phyloP scores from a whole-genome alignment of 2,797 vertebrate genomes.

The Semaprochilodus insignis region DNA sequence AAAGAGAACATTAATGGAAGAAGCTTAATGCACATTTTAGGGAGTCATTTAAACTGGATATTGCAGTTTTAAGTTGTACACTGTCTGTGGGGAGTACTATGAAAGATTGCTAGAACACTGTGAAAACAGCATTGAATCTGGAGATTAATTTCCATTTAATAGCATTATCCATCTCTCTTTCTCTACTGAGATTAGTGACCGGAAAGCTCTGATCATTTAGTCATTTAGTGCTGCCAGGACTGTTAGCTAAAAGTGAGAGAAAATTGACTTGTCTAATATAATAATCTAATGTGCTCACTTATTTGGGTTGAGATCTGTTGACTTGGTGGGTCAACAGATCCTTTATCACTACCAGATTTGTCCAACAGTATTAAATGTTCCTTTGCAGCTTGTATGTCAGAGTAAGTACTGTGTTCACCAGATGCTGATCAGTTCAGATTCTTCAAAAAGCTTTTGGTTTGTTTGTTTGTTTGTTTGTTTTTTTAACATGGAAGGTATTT shows the following conservation, averaged over 20 bases:
- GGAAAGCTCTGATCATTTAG: background rate
- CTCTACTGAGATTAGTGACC: slow-evolving; percentile 6
- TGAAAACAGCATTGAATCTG: slow-evolving; percentile 20
- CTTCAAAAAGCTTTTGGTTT: background rate
- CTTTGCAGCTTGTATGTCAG: background rate
- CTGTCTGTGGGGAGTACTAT: background rate
- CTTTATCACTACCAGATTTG: background rate
- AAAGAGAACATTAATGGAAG: slow-evolving; percentile 2
- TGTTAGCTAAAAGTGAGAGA: background rate
- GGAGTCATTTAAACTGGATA: slow-evolving; percentile 26
- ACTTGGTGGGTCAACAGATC: background rate
- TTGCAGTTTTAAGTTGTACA: background rate
- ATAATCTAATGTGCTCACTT: background rate
- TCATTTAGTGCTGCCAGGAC: background rate
- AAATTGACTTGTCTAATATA: slow-evolving; percentile 2
- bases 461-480: too few species aligned
- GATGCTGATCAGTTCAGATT: background rate
- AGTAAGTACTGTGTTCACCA: background rate
- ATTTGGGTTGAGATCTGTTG: slow-evolving; percentile 14
- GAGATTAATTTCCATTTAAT: slow-evolving; percentile 10
- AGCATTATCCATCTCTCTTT: background rate
- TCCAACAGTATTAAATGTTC: background rate
- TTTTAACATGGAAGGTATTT: background rate
- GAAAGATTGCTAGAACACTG: slow-evolving; percentile 37
- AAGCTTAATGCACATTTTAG: slow-evolving; percentile 47